A percentile compares a stretch with the other conserved stretches of the same genome.
These are phyloP conservation scores for Ciconia nigra DNA, from an alignment of 2,797 vertebrate genomes.

Conservation along the genomic window DNA sequence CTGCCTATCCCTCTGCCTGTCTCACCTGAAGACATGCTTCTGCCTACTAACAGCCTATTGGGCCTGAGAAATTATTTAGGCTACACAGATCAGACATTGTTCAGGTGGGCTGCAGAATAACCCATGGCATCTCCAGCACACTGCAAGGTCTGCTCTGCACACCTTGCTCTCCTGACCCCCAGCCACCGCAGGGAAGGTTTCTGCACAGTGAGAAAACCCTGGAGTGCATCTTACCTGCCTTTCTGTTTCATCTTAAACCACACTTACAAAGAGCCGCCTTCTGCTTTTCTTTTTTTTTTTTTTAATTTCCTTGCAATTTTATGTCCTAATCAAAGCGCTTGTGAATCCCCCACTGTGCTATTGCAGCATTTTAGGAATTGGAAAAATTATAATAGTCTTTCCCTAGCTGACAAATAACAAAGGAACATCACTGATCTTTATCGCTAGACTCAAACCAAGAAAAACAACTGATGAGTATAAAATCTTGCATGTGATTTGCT, in stretches of 20 bases:
- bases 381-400: not conserved
- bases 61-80: not conserved
- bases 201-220: not conserved
- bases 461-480: not conserved
- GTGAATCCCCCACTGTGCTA: not conserved
- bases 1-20: not conserved
- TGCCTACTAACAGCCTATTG: not conserved
- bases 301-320: not conserved
- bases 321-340: not conserved
- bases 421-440: not conserved
- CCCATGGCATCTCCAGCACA: accelerated
- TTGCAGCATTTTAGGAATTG: not conserved
- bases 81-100: accelerated
- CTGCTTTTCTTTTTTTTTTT: not conserved
- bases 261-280: not conserved
- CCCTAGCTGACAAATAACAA: not conserved
- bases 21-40: not conserved
- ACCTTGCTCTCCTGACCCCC: not conserved
- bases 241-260: not conserved
- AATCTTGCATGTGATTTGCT: not conserved
- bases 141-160: not conserved
- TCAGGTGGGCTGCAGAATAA: not conserved
- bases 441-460: not conserved
- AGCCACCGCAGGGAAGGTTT: not conserved
- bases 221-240: not conserved